Evolutionary conservation across 2,113 vertebrate genomes (phyloP), one percentile per base, ranked within the genome.

Genomic region (Clupea harengus): DNA sequence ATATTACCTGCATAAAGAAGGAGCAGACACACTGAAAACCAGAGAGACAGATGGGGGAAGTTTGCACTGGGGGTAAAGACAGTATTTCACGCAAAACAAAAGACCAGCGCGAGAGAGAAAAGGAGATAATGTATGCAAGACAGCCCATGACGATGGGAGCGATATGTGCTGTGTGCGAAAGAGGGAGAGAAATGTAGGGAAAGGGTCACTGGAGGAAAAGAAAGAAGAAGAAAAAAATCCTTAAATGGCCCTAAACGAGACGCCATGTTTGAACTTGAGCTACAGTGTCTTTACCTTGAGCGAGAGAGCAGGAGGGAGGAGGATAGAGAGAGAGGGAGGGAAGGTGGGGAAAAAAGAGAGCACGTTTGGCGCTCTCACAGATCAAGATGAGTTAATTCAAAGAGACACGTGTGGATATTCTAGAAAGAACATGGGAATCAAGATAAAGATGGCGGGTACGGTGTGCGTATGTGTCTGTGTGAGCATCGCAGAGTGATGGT

Each of bases 1-100:
- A 87, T 89, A 90, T 89, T 86, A 88, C 87, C 84, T 85, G 39
- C 32, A 78, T 81, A 86, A 87, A 88, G 87, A 84, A 45, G 85
- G 87, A 89, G 50, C 87, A 90, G 88, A 84, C 87, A 90, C 87
- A 87, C 84, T 89, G 90, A 87, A 78, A 72, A 90, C 25, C 57
- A 89, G 86, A 87, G 90, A 89, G 86, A 85, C 86, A 81, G 86
- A 85, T 88, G 85, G 87, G 89, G 81, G 86, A 90, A 89, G 90
- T 93, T 92, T 89, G 86, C 81, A 89, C 83, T 82, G 82, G 89
- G 84, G 86, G 85, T 88, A 82, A 67, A 72, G 52, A 83, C 88
- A 84, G 83, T 90, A 89, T 89, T 90, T 89, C 60, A 90, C 67
- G 60, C 78, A 64, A 88, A 86, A 86, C 84, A 84, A 85, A 75